Conservation (phyloP, 1,140 invertebrate species). For the Heliothis subflexa region DNA sequence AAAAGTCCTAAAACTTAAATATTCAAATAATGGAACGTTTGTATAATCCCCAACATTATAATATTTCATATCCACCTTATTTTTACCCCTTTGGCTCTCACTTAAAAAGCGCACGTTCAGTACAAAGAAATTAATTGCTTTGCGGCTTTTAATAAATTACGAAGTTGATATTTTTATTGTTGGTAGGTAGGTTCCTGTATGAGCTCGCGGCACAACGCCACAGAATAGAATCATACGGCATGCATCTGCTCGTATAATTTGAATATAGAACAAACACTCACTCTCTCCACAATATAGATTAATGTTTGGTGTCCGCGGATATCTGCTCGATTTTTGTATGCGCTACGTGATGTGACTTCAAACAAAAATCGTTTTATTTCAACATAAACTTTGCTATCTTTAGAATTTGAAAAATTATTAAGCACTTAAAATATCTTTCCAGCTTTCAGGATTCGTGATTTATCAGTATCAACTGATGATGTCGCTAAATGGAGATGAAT, state of each 20-base stretch:
- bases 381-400: constrained; percentile 50
- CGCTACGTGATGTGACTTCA: constrained; percentile 50
- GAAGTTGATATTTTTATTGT: constrained; percentile 1
- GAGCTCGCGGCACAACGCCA: neutral
- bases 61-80: constrained; percentile 28
- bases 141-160: constrained; percentile 37
- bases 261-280: constrained; percentile 28
- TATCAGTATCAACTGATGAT: constrained; percentile 66
- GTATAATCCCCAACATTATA: constrained; percentile 6
- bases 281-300: constrained; percentile 53
- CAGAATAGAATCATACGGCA: constrained; percentile 5
- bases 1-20: neutral
- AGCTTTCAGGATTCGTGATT: constrained; percentile 56
- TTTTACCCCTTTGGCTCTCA: constrained; percentile 3
- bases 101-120: constrained; percentile 13
- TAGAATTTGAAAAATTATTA: constrained; percentile 55
- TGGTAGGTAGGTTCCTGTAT: neutral
- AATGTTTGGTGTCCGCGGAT: constrained; percentile 54
- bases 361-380: constrained; percentile 49
- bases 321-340: constrained; percentile 58
- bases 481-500: constrained; percentile 70
- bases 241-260: constrained; percentile 54
- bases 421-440: constrained; percentile 52
- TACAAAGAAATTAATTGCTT: constrained; percentile 39
- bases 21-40: neutral